Base-by-base conservation (phyloP, 35 echinoderm and acorn worm genomes). In the Amphiura filiformis region DNA sequence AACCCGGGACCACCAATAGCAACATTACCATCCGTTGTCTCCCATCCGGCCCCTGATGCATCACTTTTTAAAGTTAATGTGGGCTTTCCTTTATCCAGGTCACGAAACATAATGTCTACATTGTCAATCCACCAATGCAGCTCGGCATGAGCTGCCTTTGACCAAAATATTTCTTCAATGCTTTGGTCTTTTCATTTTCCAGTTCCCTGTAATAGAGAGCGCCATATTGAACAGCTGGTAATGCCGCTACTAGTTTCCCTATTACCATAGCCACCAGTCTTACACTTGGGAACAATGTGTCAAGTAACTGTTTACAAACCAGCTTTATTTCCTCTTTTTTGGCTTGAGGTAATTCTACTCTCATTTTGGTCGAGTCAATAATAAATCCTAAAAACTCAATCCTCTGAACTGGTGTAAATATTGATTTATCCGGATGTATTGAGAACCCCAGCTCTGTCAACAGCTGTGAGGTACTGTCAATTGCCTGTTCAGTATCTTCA, bases 341-440 rank as follows among this genome's bases (percentile, higher is more conserved):
- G 0, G 80, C 30, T 32, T 34, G 22, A 34, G 78, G 84, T 31
- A 85, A n/a, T 17, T 35, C 28, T 3, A 93, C 76, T 33, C 37
- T 80, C 82, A 93, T 89, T 0, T 78, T 44, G 26, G n/a, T 36
- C 14, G 92, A 89, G 41, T 93, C 64, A 39, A 94, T 76, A 12
- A 83, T 75, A 38, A 94, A 94, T 33, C 88, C 88, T 13, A 90
- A 42, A 77, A 87, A 87, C 2, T 77, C 42, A 15, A 90, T 78
- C 83, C 77, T 0, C 37, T 84, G 70, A 15, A 32, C 28, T 39
- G 88, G 93, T 0, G 87, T 31, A 41, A 90, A 75, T 47, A 82
- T 34, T 35, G 93, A 93, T 36, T 94, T 94, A n/a, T 38, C 76
- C 37, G 85, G 70, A 47, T 93, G 82, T 39, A 89, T 78, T 23